Base-by-base conservation (phyloP, 2,888 invertebrate genomes). In the Sarcophaga variegata region DNA sequence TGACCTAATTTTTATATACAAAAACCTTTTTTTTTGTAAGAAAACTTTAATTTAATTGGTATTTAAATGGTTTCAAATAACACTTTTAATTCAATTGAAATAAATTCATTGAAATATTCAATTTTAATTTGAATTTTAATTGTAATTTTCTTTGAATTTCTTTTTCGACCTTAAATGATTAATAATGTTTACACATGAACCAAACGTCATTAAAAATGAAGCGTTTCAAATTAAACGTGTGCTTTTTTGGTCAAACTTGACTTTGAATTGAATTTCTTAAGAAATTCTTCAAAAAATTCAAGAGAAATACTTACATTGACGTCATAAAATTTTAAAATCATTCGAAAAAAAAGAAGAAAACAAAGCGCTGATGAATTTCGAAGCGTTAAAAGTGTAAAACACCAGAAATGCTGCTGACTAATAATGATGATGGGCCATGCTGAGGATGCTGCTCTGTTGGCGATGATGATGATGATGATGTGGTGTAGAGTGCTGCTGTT, bases 161-260 rank as follows among this genome's bases (percentile, higher is more conserved):
- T 66, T 66, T 69, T 69, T 60, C 6, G 37, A 60, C 4, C 20
- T 60, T 37, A 74, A 62, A 81, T 81, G 81, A 81, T 81, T 81
- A 81, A 81, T 81, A 67, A 74, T 59, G 2, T 20, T 74, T 62
- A 67, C 66, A 81, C 62, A 81, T 72, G 72, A 66, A 81, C 69
- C 47, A 47, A 10, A 78, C 12, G 69, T 14, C 27, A 80, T 79
- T 71, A 60, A 22, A 47, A 54, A 59, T 37, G 64, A 47, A 66
- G 5, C 1, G 4, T 63, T 63, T 45, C 25, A 75, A 63, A 63
- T 10, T 17, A 17, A 47, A 75, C 20, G 37, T 37, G 37, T 8
- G 8, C 10, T 37, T 37, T 37, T 37, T 37, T 37, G 2, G 8
- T 60, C 20, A 49, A 80, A 45, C 59, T 8, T 71, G 20, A 79